Evolutionary conservation across 2,888 invertebrate species (phyloP), one percentile per base, ranked within the genome.

Genomic region (Latrodectus hesperus): DNA sequence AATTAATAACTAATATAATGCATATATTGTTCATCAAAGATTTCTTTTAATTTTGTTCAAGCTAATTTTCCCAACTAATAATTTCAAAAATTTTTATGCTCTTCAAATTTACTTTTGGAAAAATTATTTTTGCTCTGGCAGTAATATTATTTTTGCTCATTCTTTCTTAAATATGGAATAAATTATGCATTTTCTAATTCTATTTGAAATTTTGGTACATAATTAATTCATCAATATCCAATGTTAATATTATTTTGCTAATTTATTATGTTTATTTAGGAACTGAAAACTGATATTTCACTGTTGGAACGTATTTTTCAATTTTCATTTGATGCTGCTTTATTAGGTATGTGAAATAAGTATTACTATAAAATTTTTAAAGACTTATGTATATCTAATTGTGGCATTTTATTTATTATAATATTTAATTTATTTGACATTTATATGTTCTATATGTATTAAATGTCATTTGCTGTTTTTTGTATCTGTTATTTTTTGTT

Each of bases 281-380:
- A 67, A 17, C 65, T 9, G 11, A 73, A 78, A 22, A 70, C 83
- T 51, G 74, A 78, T 26, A 82, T 72, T 52, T 26, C 70, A n/a
- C 55, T 71, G 52, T 76, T 88, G 60, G 89, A 89, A 80, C 84
- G 84, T 26, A 81, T 88, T 53, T 83, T 88, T 55, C 84, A 88
- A 49, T 85, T 88, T 83, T 76, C 88, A 4, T 76, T 89, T 82
- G 88, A 89, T 76, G 88, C 88, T 64, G 88, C 88, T 65, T 6
- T 89, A 16, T 49, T 22, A 53, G 85, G 88, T 78, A 60, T 16
- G n/a, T 60, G 6, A 26, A 68, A 22, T 12, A 6, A 38, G 38
- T 38, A 60, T 10, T 9, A 8, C 10, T 72, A 2, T 72, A 11
- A 49, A 12, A 14, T 72, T 72, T 72, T 68, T 68, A 17, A 12